Evolutionary conservation across 2,888 invertebrate genomes (phyloP), one percentile per base, ranked within the genome.

Genomic region (Pachymerium ferrugineum): DNA sequence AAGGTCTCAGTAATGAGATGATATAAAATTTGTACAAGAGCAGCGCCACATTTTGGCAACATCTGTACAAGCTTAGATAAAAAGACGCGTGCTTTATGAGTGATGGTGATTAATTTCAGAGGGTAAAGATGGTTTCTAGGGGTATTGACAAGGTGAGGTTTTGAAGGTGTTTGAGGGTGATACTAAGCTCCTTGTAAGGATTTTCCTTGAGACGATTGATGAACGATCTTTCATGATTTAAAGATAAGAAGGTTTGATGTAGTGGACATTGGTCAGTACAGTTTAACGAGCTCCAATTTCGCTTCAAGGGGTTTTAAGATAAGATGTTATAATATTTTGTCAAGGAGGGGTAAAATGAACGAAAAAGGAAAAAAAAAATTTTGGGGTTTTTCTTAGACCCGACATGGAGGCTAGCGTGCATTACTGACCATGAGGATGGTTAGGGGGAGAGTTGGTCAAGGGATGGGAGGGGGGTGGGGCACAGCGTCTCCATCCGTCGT

Each of bases 11-110:
- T 62, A 62, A 62, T 62, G 62, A 62, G 62, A 62, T 62, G 62
- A 62, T 62, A 62, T 62, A 62, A 62, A 62, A 62, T 62, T 62
- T 62, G 62, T 54, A 16, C 16, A 22, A 22, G 47, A 19, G 47
- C 38, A 38, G 38, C 10, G 47, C 10, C 25, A 22, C 22, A 28
- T 62, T 22, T 62, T 62, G 62, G 62, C 62, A 62, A 62, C 62
- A 62, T 62, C 62, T 62, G 62, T 62, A 62, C 62, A 62, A 62
- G 62, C 62, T 62, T 62, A 62, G 62, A 62, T 62, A 62, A 62
- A n/a, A 62, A 62, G 62, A 28, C 22, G 62, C 28, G 62, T 38
- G 38, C 28, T 22, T 62, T 62, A 62, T 62, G 62, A 62, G 62
- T 62, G 62, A 62, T 62, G 62, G 62, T 62, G 25, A 62, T 62